A percentile compares a stretch with the other conserved stretches of the same genome.
These are phyloP conservation scores for Drosophila kambysellisi DNA, from an alignment of 2,888 invertebrate genomes.

Conservation along the genomic window DNA sequence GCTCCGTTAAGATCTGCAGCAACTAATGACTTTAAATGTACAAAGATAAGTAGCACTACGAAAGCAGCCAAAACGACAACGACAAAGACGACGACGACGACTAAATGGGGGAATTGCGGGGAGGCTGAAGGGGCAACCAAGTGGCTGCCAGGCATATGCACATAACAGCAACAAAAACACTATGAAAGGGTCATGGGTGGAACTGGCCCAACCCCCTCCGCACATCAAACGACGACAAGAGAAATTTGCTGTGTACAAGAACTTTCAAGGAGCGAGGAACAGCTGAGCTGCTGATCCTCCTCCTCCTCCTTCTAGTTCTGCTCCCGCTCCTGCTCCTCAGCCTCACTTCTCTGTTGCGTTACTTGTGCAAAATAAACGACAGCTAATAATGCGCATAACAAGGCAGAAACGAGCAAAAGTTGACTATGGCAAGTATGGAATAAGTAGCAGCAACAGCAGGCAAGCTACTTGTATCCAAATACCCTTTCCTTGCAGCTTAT, in stretches of 20 bases:
- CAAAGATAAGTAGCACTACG: slow-evolving; percentile 69
- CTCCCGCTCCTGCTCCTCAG: slow-evolving; percentile 1
- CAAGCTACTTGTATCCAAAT: slow-evolving; percentile 21
- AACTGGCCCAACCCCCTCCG: background rate
- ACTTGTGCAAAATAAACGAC: slow-evolving; percentile 77
- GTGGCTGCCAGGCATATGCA: slow-evolving; percentile 57
- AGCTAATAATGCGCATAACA: slow-evolving; percentile 81
- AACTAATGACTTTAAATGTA: slow-evolving; percentile 79
- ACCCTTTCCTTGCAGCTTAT: slow-evolving; percentile 6
- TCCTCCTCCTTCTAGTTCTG: background rate
- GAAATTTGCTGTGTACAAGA: slow-evolving; percentile 67
- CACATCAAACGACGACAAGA: slow-evolving; percentile 60
- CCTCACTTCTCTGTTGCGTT: slow-evolving; percentile 4
- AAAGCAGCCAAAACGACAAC: slow-evolving; percentile 44
- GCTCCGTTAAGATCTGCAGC: slow-evolving; percentile 47
- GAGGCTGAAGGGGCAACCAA: slow-evolving; percentile 25
- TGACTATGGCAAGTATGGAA: slow-evolving; percentile 42
- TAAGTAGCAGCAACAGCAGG: slow-evolving; percentile 30
- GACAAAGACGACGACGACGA: slow-evolving; percentile 25
- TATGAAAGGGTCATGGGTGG: background rate
- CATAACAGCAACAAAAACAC: slow-evolving; percentile 22
- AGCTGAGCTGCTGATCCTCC: slow-evolving; percentile 15
- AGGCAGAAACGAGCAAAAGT: slow-evolving; percentile 54
- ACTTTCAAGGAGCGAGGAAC: slow-evolving; percentile 42
- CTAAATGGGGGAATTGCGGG: background rate